Evolutionary conservation across 2,797 vertebrate species (phyloP).

Genomic region (Sebastolobus alascanus): DNA sequence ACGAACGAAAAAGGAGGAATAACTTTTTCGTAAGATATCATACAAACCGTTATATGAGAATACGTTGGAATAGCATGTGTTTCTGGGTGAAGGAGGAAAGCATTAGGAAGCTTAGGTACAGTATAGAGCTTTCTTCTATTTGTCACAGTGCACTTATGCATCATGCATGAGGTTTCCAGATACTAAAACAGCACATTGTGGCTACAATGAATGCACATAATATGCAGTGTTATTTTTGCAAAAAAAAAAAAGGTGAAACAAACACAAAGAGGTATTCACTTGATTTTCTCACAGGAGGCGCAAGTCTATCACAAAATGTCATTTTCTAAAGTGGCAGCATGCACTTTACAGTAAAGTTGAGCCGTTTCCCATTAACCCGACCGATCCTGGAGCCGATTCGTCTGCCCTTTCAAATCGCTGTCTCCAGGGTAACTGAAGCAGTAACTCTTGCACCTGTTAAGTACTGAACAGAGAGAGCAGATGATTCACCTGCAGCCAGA

Average conservation of each 20-base stretch:
- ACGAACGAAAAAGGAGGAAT: too few species aligned
- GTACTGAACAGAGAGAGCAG: constrained; percentile 51
- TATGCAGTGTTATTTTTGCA: neutral
- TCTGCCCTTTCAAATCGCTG: constrained; percentile 70
- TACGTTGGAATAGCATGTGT: neutral
- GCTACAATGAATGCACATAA: neutral
- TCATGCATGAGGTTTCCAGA: neutral
- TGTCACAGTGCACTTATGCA: neutral
- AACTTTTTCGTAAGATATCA: too few species aligned
- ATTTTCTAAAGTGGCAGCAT: constrained; percentile 16
- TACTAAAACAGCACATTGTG: constrained; percentile 6
- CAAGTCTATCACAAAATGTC: constrained; percentile 25
- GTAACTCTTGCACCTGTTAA: constrained; percentile 66
- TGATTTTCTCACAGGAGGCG: constrained; percentile 4
- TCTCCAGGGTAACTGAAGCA: constrained; percentile 78
- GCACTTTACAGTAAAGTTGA: constrained; percentile 38
- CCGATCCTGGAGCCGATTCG: constrained; percentile 36
- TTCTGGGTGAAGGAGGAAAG: neutral
- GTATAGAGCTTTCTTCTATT: neutral
- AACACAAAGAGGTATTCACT: constrained; percentile 8
- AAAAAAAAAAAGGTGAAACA: constrained; percentile 12
- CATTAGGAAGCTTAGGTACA: neutral
- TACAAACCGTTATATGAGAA: too few species aligned
- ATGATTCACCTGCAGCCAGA: constrained; percentile 68
- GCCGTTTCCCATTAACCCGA: constrained; percentile 62